Percentiles rank a stretch among this genome's conserved stretches.
phyloP scores from a whole-genome alignment of 92 coral and sea anemone species.

The Epizoanthus illoricatus region DNA sequence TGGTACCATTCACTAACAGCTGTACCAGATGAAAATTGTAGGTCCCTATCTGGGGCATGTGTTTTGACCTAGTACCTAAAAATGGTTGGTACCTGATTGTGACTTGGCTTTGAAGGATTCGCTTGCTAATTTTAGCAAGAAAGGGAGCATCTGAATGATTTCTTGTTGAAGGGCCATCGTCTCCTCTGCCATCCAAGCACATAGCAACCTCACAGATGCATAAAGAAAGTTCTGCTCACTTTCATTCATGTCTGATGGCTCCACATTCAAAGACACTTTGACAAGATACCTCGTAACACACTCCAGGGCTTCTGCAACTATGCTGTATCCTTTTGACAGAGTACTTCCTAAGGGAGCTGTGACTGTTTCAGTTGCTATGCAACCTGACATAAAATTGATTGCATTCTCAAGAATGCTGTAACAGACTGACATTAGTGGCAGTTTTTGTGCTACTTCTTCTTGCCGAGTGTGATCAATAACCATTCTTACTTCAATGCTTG shows the following conservation, averaged over 20 bases:
- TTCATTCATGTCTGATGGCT: constrained; percentile 30
- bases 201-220: constrained; percentile 78
- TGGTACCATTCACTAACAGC: too few relatives aligned
- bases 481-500: constrained; percentile 73
- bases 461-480: constrained; percentile 58
- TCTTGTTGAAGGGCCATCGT: constrained; percentile 79
- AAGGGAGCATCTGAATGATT: constrained; percentile 70
- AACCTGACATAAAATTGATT: constrained; percentile 47
- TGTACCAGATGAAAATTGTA: too few relatives aligned
- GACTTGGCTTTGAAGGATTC: constrained; percentile 42
- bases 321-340: constrained; percentile 61
- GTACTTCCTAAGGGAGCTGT: not conserved
- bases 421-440: constrained; percentile 64
- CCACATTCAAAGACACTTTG: constrained; percentile 39
- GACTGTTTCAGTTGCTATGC: constrained; percentile 16
- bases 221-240: constrained; percentile 48
- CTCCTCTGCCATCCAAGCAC: constrained; percentile 96
- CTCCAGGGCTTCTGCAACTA: constrained; percentile 66
- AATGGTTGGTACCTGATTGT: too few relatives aligned
- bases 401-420: constrained; percentile 84
- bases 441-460: constrained; percentile 45
- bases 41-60: not conserved
- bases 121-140: constrained; percentile 67
- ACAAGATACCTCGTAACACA: constrained; percentile 65
- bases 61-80: not conserved